These are phyloP conservation scores for Boleophthalmus pectinirostris DNA, from an alignment of 2,113 vertebrate species.

Conservation along the genomic window DNA sequence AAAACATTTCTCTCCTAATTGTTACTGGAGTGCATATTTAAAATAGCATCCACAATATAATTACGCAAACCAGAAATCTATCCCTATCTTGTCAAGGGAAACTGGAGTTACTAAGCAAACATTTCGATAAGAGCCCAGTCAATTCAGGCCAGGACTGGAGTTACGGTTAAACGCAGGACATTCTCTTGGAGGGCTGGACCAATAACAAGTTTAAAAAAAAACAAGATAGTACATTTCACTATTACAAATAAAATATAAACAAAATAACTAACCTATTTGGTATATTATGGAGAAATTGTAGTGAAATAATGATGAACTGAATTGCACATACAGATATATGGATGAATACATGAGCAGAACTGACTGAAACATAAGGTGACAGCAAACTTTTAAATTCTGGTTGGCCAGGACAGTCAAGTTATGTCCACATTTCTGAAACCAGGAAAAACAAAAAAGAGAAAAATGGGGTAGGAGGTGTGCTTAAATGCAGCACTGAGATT, in stretches of 20 bases:
- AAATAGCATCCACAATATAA: neutral
- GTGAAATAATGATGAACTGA: neutral
- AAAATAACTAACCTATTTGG: neutral
- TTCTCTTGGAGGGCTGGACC: conserved; percentile 18
- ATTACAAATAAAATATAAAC: neutral
- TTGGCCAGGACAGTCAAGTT: neutral
- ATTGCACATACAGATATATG: neutral
- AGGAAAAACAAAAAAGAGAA: conserved; percentile 1
- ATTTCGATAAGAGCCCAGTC: conserved; percentile 19
- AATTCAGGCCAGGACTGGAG: conserved; percentile 15
- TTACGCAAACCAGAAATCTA: neutral
- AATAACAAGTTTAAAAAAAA: conserved; percentile 4
- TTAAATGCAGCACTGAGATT: conserved; percentile 47
- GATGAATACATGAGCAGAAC: neutral
- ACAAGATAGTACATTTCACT: neutral
- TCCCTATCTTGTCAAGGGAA: neutral
- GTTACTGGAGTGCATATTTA: neutral
- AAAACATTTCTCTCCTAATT: too few species aligned
- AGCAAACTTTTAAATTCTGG: neutral
- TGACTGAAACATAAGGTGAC: neutral
- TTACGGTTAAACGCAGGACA: conserved; percentile 27
- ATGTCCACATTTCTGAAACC: neutral
- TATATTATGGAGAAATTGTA: neutral
- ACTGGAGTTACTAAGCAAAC: neutral
- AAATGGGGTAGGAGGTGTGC: conserved; percentile 34